Evolutionary conservation across 2,888 invertebrate genomes (phyloP), one percentile per base, ranked within the genome.

Genomic region (Campopleginae sp.): DNA sequence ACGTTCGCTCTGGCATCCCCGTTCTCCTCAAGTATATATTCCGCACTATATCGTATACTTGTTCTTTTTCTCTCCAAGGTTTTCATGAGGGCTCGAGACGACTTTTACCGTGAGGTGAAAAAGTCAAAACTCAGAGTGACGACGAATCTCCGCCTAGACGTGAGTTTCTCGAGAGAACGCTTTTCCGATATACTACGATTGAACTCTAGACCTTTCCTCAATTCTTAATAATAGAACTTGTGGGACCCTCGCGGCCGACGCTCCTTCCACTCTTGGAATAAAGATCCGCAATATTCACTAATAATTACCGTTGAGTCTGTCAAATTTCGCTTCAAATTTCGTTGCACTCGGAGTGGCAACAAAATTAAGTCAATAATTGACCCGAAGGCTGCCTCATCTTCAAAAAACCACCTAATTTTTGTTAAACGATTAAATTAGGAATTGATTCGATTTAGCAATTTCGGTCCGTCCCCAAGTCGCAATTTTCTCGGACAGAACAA

Each of bases 51-150:
- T 42, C 51, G 48, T 66, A 33, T 38, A 51, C 80, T 85, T 81
- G 78, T 78, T 85, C 75, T 81, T 81, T 81, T 48, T 78, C 38
- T 78, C 79, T 82, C 75, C 71, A 79, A 79, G 54, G 44, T 66
- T 80, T 80, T 66, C 74, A 33, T 61, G 65, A 81, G 51, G 66
- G 42, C 38, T 65, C n/a, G 61, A 77, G 70, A 72, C 79, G 72
- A 72, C 71, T 72, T 84, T 74, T 72, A 72, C 54, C 76, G 27
- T 23, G 58, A 48, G 66, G 72, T 80, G 71, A 85, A 82, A 72
- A 78, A 75, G 68, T 63, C 81, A 81, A 72, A 79, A 79, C 79
- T 71, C 48, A 27, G 71, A 63, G 27, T 61, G 51, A 71, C 79
- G 79, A 38, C 61, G 61, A 79, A 63, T 63, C 79, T 79, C 71